These are phyloP conservation scores for Octopus sinensis DNA, from an alignment of 1,140 invertebrate genomes.

Conservation along the genomic window DNA sequence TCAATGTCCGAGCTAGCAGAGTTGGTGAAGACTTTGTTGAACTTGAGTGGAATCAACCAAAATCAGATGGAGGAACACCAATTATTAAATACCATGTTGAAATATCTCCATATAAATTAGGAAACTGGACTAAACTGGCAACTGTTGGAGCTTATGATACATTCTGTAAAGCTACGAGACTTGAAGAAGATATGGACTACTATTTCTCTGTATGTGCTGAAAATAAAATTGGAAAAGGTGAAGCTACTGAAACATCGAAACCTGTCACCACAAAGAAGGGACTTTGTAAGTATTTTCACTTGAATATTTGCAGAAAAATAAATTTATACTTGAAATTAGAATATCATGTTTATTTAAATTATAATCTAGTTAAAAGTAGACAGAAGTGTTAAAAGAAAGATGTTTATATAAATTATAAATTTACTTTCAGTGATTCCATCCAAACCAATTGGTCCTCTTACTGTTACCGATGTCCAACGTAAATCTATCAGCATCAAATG, in stretches of 20 bases:
- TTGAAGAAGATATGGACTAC: constrained; percentile 83
- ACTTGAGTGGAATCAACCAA: constrained; percentile 85
- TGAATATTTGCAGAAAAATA: no score
- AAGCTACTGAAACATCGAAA: constrained; percentile 73
- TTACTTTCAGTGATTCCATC: constrained; percentile 43
- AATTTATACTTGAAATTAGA: no score
- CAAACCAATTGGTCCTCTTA: constrained; percentile 87
- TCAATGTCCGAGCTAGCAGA: constrained; percentile 85
- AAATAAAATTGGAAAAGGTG: constrained; percentile 89
- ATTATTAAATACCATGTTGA: constrained; percentile 61
- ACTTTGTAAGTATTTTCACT: constrained; percentile 8
- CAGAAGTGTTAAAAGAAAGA: no score
- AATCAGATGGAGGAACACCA: constrained; percentile 69
- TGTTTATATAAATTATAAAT: no score
- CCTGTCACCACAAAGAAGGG: constrained; percentile 25
- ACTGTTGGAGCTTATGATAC: constrained; percentile 73
- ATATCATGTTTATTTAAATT: no score
- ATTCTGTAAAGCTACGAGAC: constrained; percentile 76
- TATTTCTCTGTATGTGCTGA: constrained; percentile 89
- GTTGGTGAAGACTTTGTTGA: constrained; percentile 83
- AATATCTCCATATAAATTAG: constrained; percentile 45
- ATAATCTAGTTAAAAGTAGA: no score
- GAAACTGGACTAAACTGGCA: constrained; percentile 37
- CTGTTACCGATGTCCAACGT: constrained; percentile 50
- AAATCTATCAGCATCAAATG: constrained; percentile 31